Percentiles rank a stretch among this genome's conserved stretches.
These are phyloP conservation scores for Hormiphora californensis DNA, from an alignment of 37 sponge, comb jelly and placozoan species.

Conservation along the genomic window DNA sequence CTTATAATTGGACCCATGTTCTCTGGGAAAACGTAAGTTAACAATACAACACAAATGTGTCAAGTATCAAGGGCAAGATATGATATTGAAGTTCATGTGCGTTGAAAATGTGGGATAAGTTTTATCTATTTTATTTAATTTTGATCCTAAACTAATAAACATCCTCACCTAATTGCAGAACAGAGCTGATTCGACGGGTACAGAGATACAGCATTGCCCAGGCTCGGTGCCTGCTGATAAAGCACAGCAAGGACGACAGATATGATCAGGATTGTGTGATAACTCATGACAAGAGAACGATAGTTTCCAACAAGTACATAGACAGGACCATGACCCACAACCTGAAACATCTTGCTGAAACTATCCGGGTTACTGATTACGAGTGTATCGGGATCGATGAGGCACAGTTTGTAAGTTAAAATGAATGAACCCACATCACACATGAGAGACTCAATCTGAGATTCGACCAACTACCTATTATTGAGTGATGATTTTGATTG, in stretches of 20 bases:
- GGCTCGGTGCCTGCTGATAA: slow-evolving; percentile 25
- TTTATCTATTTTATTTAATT: too few species aligned
- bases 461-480: too few species aligned
- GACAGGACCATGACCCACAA: slow-evolving; percentile 12
- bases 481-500: too few species aligned
- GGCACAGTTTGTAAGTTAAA: slow-evolving; percentile 48
- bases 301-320: slow-evolving; percentile 25
- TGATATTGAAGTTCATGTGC: too few species aligned
- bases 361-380: background rate
- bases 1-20: slow-evolving; percentile 52
- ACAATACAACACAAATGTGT: too few species aligned
- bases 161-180: too few species aligned
- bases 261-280: slow-evolving; percentile 16
- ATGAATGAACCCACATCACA: too few species aligned
- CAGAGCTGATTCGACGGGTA: slow-evolving; percentile 8
- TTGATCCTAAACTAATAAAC: too few species aligned
- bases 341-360: background rate
- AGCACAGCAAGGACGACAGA: slow-evolving; percentile 54
- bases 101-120: too few species aligned
- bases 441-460: too few species aligned
- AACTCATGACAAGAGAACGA: slow-evolving; percentile 37
- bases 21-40: slow-evolving; percentile 52
- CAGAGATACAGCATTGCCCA: slow-evolving; percentile 52
- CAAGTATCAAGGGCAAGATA: too few species aligned
- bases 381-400: slow-evolving; percentile 49